These are phyloP conservation scores for Rhagonycha fulva DNA, from an alignment of 2,888 invertebrate genomes.

Conservation along the genomic window DNA sequence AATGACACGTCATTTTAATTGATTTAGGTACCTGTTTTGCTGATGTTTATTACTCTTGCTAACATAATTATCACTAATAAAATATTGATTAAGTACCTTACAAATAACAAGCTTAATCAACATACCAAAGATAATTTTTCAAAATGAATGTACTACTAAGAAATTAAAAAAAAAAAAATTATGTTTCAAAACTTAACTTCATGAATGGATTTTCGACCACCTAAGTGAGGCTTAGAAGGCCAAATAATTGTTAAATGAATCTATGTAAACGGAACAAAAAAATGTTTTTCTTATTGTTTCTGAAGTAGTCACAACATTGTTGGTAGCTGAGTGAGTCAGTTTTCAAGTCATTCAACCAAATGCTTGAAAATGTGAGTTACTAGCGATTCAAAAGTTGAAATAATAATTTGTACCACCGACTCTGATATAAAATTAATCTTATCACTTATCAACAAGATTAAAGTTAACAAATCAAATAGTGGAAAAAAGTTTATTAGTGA, in stretches of 20 bases:
- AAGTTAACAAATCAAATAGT: not conserved
- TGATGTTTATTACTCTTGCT: not conserved
- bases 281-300: conserved; percentile 10
- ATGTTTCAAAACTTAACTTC: conserved; percentile 3
- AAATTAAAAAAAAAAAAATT: not conserved
- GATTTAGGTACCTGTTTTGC: not conserved
- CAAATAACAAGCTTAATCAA: not conserved
- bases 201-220: not conserved
- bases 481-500: not conserved
- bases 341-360: not conserved
- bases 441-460: not conserved
- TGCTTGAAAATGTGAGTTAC: not conserved
- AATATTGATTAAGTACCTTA: not conserved
- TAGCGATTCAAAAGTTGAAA: not conserved
- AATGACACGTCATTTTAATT: not conserved
- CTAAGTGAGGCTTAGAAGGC: conserved; percentile 4
- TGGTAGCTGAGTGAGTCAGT: conserved; percentile 4
- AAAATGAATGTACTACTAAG: not conserved
- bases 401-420: not conserved
- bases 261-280: conserved; percentile 10
- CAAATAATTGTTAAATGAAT: conserved; percentile 4
- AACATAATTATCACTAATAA: not conserved
- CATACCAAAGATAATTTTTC: not conserved
- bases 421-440: not conserved
- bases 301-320: conserved; percentile 13